These are phyloP conservation scores for Eurytoma adleriae DNA, from an alignment of 2,888 invertebrate genomes.

Conservation along the genomic window DNA sequence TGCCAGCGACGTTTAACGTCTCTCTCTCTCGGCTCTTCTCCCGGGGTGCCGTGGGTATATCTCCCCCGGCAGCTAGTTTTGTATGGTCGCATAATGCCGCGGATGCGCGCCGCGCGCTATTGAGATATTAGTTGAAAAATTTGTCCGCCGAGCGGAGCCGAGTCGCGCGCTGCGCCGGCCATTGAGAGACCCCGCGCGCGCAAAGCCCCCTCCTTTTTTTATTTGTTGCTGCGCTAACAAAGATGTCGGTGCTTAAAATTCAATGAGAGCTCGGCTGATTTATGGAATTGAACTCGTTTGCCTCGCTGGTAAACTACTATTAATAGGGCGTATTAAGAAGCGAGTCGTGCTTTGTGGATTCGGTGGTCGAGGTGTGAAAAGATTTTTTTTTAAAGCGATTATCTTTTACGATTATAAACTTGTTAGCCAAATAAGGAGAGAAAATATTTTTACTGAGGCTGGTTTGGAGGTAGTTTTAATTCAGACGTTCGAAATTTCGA, in stretches of 20 bases:
- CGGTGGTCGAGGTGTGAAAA: no score
- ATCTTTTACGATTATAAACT: no score
- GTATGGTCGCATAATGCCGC: slow-evolving; percentile 14
- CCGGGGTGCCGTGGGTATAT: slow-evolving; percentile 28
- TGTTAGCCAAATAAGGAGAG: neutral
- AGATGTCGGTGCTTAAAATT: neutral
- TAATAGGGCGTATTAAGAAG: no score
- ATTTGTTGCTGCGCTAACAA: neutral
- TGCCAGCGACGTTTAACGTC: slow-evolving; percentile 17
- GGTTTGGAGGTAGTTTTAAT: neutral
- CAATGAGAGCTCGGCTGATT: no score
- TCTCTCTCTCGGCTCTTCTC: slow-evolving; percentile 37
- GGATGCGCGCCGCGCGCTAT: neutral
- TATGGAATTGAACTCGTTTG: no score
- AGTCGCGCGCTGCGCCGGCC: neutral
- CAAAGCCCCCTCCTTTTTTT: neutral
- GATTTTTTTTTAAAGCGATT: no score
- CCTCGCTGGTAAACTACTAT: no score
- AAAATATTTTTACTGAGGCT: neutral
- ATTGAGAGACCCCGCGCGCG: neutral
- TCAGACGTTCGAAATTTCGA: neutral
- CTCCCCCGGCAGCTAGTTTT: slow-evolving; percentile 32
- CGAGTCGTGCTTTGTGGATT: no score
- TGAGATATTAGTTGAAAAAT: slow-evolving; percentile 45
- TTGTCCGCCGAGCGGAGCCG: slow-evolving; percentile 18